Base-by-base conservation (phyloP, 1,140 invertebrate genomes). In the Calliopsis andreniformis region DNA sequence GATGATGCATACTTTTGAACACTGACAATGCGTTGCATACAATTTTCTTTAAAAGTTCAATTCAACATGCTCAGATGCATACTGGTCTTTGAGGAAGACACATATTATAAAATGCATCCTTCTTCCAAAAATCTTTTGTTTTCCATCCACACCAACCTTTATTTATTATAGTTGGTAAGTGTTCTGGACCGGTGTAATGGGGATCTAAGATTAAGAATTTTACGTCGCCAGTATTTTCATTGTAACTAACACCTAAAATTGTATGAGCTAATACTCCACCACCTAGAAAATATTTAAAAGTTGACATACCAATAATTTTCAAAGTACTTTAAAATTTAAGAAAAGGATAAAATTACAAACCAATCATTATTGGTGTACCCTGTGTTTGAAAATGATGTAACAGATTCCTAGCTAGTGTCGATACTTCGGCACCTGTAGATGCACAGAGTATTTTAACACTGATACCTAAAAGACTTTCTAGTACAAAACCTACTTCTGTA, bases 321-420 rank as follows among this genome's bases (percentile, higher is more conserved):
- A n/a, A n/a, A 16, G 35, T 28, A 18, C 42, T 58, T 67, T 49
- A 10, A 14, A 28, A 42, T 7, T 25, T 20, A 51, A 42, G 20
- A 53, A 23, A 71, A 64, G 59, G 39, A 35, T 58, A 59, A 12
- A 18, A 1, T 55, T 58, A 63, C 88, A 93, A 92, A 97, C 96
- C 98, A 85, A 99, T 99, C 99, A 99, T 99, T 72, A 99, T 94
- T 14, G 99, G 99, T 51, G 97, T 98, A 62, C 98, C 98, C 87
- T 99, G 96, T 47, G 94, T 96, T 80, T 96, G 93, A 91, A 99
- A 99, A 93, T 99, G 99, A 87, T 96, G 92, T 1, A 95, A 93
- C 63, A 99, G 92, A 88, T 98, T 96, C 35, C 95, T 93, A 14
- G 95, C 96, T 87, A 97, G 95, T 45, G 92, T 94, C n/a, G 93